These are phyloP conservation scores for Vanessa tameamea DNA, from an alignment of 1,140 invertebrate genomes.

Conservation along the genomic window DNA sequence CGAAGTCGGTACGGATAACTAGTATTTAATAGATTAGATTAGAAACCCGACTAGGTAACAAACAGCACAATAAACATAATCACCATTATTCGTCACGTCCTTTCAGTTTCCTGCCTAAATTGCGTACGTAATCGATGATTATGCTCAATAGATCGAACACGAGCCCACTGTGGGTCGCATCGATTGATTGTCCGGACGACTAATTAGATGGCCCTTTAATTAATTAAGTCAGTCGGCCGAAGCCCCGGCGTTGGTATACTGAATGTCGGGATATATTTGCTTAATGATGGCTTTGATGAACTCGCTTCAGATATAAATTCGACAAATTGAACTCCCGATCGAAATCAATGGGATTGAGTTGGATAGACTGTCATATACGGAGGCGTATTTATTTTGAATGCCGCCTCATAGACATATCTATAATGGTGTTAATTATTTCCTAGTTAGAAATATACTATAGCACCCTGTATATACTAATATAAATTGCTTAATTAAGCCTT, in stretches of 20 bases:
- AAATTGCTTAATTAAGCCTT: too few relatives aligned
- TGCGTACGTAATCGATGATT: constrained; percentile 14
- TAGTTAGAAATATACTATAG: too few relatives aligned
- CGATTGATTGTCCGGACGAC: constrained; percentile 33
- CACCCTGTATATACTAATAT: too few relatives aligned
- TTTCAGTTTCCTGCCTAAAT: constrained; percentile 15
- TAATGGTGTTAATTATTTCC: too few relatives aligned
- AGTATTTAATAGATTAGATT: neutral
- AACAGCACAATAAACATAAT: neutral
- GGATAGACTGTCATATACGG: neutral
- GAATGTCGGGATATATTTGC: constrained; percentile 4
- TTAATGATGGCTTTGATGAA: constrained; percentile 8
- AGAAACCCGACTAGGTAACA: neutral
- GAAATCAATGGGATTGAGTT: constrained; percentile 1
- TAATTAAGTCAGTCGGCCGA: constrained; percentile 40
- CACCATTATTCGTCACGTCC: neutral
- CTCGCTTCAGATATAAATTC: constrained; percentile 1
- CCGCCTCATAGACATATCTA: neutral
- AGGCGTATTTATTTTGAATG: neutral
- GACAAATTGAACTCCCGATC: constrained; percentile 3
- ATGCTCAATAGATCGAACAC: constrained; percentile 16
- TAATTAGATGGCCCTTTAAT: constrained; percentile 44
- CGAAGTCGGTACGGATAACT: neutral
- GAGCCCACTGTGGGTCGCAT: constrained; percentile 18
- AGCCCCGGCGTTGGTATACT: constrained; percentile 10